Evolutionary conservation across 2,797 vertebrate genomes (phyloP).

Genomic region (Cheirogaleus major): DNA sequence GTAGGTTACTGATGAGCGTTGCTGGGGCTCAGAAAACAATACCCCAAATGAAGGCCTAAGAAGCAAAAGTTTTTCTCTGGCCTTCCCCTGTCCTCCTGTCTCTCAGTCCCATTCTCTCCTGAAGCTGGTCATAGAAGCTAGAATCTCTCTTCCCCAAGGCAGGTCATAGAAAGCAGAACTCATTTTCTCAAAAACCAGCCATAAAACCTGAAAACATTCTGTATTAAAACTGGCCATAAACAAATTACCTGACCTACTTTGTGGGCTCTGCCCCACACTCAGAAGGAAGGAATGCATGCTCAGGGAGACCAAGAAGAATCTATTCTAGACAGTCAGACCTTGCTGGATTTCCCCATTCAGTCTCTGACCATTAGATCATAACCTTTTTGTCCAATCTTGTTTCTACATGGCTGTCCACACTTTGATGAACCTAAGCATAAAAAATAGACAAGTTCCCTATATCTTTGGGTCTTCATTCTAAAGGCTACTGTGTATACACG

Average conservation of each 20-base stretch:
- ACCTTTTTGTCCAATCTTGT: background rate
- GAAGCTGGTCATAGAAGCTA: background rate
- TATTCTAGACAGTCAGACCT: background rate
- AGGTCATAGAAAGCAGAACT: background rate
- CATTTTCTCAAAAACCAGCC: background rate
- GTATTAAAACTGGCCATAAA: background rate
- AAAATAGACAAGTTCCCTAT: background rate
- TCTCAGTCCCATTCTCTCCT: background rate
- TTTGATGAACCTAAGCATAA: background rate
- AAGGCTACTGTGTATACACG: background rate
- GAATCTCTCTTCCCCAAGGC: background rate
- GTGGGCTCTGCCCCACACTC: background rate
- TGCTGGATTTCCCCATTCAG: background rate
- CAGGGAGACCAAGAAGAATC: background rate
- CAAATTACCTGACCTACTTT: background rate
- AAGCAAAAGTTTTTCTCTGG: background rate
- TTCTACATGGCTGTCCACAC: background rate
- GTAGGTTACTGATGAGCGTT: background rate
- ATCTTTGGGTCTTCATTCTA: background rate
- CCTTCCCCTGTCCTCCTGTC: background rate
- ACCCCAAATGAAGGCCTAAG: background rate
- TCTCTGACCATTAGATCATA: background rate
- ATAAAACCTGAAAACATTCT: background rate
- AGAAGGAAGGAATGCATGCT: background rate
- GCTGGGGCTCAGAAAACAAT: background rate